phyloP scores from a whole-genome alignment of 2,888 invertebrate genomes.

The Emesis furor region DNA sequence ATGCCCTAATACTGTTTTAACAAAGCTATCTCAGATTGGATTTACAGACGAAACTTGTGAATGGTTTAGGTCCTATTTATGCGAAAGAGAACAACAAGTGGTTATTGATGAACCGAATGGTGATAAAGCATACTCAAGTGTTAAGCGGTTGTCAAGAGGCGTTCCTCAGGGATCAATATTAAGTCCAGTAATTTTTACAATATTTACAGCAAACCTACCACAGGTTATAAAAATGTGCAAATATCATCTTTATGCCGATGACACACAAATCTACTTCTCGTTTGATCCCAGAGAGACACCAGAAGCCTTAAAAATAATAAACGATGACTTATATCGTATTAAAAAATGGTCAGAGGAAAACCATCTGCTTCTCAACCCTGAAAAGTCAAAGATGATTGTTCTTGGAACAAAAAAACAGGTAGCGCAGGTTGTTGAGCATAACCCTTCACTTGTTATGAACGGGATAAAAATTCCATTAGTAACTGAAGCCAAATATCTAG shows the following conservation, averaged over 20 bases:
- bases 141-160: slow-evolving; percentile 11
- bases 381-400: slow-evolving; percentile 24
- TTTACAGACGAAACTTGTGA: slow-evolving; percentile 25
- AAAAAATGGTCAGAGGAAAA: slow-evolving; percentile 27
- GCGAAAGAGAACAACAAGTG: slow-evolving; percentile 35
- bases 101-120: slow-evolving; percentile 8
- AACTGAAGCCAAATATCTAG: not conserved
- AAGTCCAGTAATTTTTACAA: not conserved
- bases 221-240: slow-evolving; percentile 7
- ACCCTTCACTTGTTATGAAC: not conserved
- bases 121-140: slow-evolving; percentile 2
- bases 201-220: not conserved
- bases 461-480: not conserved
- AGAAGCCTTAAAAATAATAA: slow-evolving; percentile 13
- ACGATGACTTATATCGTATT: slow-evolving; percentile 6
- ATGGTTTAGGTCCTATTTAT: slow-evolving; percentile 54
- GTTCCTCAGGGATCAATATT: slow-evolving; percentile 29
- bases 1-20: not conserved
- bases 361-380: not conserved
- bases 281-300: slow-evolving; percentile 12
- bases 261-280: slow-evolving; percentile 9
- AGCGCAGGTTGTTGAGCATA: not conserved
- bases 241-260: slow-evolving; percentile 19
- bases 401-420: slow-evolving; percentile 25
- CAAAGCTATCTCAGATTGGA: slow-evolving; percentile 26